A percentile compares a stretch with the other conserved stretches of the same genome.
Conservation (phyloP, 1,140 invertebrate species). For the Pentalonia nigronervosa region DNA sequence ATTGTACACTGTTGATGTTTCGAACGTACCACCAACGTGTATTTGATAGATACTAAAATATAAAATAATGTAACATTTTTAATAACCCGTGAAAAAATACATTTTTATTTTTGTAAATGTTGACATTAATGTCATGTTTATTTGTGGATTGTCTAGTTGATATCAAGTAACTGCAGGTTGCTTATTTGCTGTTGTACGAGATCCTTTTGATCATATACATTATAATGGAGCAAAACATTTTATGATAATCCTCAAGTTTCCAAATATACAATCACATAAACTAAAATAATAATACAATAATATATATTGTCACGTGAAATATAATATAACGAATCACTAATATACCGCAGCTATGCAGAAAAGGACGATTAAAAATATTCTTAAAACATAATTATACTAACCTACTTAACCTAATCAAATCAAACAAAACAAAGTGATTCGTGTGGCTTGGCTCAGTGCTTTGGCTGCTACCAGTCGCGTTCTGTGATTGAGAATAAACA, state of each 20-base stretch:
- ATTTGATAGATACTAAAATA: no score
- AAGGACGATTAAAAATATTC: neutral
- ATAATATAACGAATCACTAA: neutral
- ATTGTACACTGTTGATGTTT: neutral
- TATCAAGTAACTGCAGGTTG: neutral
- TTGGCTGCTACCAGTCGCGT: no score
- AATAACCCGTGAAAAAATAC: neutral
- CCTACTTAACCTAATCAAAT: neutral
- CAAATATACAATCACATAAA: no score
- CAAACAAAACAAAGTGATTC: neutral
- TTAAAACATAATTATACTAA: neutral
- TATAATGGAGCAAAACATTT: neutral
- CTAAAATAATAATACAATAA: no score
- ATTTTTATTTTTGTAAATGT: neutral
- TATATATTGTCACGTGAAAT: no score
- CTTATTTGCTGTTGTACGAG: no score
- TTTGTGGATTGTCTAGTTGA: no score
- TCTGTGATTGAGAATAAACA: no score
- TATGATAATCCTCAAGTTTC: neutral
- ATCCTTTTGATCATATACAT: no score
- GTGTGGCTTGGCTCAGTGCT: no score
- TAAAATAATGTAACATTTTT: neutral
- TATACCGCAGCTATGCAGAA: neutral
- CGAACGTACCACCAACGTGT: neutral
- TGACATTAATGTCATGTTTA: no score